Base-by-base conservation (phyloP, 2,113 vertebrate genomes). In the Passer montanus region DNA sequence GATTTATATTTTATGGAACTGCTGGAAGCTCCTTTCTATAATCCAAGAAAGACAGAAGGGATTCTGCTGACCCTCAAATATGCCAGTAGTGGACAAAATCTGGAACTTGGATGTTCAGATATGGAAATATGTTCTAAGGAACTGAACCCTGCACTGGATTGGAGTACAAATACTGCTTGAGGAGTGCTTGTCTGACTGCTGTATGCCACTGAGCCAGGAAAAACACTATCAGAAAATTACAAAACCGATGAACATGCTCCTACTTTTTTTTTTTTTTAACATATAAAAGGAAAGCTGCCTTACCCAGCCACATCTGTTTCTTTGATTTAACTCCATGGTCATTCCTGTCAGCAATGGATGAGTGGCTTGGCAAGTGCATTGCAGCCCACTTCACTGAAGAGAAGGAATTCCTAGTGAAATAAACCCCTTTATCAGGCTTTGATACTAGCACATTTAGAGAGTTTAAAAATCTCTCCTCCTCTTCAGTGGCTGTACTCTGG, bases 291-390 rank as follows among this genome's bases (percentile, higher is more conserved):
- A 94, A 47, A 73, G 41, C 91, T 97, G 76, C 68, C 55, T 90
- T 87, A 90, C 28, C 28, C 93, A 93, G 52, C 2, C 87, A 72
- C 89, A 77, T 63, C 78, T 93, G 41, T 86, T 97, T 87, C 93
- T 92, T 52, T 89, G 86, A 89, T 89, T 91, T 94, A 79, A 73
- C 50, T 89, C 62, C 52, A 24, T 46, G 26, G 10, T 87, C n/a
- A 58, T 79, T 93, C 31, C 49, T 76, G 30, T 77, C 67, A 69
- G 33, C 31, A 69, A 33, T 44, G 74, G 53, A 62, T 53, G 53
- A 81, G 53, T 18, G 37, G 13, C 73, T 95, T 93, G 89, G 63
- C 74, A 85, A 72, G 43, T 15, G 21, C 11, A 2, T 49, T 76
- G 35, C 66, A 85, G 41, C 9, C 56, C 2, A 3, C 37, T 79